Evolutionary conservation across 2,888 invertebrate genomes (phyloP).

Genomic region (Malthinus seriepunctatus): DNA sequence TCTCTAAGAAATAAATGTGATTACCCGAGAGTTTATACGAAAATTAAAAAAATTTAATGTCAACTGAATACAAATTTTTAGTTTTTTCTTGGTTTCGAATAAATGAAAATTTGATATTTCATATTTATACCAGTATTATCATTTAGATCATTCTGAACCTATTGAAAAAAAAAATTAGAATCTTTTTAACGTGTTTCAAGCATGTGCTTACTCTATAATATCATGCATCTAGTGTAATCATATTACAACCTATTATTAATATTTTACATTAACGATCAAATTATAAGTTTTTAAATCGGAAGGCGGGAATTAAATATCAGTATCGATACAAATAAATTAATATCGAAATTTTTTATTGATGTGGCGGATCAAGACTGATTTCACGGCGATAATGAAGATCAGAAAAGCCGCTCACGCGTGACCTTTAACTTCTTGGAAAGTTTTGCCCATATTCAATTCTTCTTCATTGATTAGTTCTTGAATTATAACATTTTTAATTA

Average conservation of each 20-base stretch:
- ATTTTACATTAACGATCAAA: constrained; percentile 25
- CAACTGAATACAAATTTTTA: too few species aligned
- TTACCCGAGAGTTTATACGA: too few species aligned
- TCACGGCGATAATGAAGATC: constrained; percentile 30
- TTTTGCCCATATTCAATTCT: constrained; percentile 19
- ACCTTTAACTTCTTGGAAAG: constrained; percentile 25
- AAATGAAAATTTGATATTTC: too few species aligned
- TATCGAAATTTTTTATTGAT: constrained; percentile 26
- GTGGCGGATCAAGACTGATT: constrained; percentile 29
- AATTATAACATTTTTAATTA: constrained; percentile 4
- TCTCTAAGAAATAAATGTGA: too few species aligned
- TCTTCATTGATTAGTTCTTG: constrained; percentile 2
- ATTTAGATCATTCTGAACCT: too few species aligned
- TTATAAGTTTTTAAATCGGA: constrained; percentile 21
- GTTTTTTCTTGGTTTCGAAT: too few species aligned
- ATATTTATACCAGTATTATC: too few species aligned
- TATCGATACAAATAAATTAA: constrained; percentile 31
- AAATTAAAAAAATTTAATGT: too few species aligned
- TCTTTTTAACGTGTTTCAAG: not conserved
- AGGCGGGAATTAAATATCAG: constrained; percentile 28
- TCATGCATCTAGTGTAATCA: constrained; percentile 14
- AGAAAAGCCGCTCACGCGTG: constrained; percentile 27
- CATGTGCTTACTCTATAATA: not conserved
- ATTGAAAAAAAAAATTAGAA: too few species aligned
- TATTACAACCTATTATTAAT: constrained; percentile 25